Base-by-base conservation (phyloP, 2,888 invertebrate genomes). In the Ophioninae sp. region DNA sequence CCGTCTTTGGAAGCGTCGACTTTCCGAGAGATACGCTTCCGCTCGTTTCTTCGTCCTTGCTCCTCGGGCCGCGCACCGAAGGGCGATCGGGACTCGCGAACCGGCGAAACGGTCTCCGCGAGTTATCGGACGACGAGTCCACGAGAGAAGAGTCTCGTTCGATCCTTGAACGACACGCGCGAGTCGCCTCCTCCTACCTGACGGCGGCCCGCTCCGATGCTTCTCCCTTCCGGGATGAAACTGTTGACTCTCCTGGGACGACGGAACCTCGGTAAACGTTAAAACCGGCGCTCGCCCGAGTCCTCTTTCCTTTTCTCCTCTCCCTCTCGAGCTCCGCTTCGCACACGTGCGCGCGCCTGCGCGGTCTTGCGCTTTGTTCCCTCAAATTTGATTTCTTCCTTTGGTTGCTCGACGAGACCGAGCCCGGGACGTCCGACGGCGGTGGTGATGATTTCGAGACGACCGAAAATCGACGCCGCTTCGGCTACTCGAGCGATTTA, bases 281-380 rank as follows among this genome's bases (percentile, higher is more conserved):
- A 68, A 81, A 79, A 83, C 84, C 81, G 82, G 79, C 72, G 77
- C 79, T 80, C 75, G 79, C 78, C 83, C 81, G 77, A 57, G 56
- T 81, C 50, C 64, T 30, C n/a, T 77, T 61, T 67, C 50, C 62
- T 62, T 68, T 10, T 57, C 17, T 21, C 57, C 17, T 13, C 44
- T 13, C 44, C 1, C 44, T 13, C 44, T 13, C 44, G 10, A 7
- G 7, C 44, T 8, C 7, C 7, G 8, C 7, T 10, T 8, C 44
- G 10, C 7, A 44, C 44, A 7, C 44, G 44, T 10, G 7, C 7
- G 7, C 44, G 7, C 44, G 7, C 44, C 8, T 10, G 41, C 10
- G 6, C 79, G 44, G 56, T 72, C 39, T 65, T 44, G 82, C 85
- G 37, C 76, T 72, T 56, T 37, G 13, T 64, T n/a, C 67, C 64